These are phyloP conservation scores for Myotis daubentonii DNA, from an alignment of 2,797 vertebrate genomes.

Conservation along the genomic window DNA sequence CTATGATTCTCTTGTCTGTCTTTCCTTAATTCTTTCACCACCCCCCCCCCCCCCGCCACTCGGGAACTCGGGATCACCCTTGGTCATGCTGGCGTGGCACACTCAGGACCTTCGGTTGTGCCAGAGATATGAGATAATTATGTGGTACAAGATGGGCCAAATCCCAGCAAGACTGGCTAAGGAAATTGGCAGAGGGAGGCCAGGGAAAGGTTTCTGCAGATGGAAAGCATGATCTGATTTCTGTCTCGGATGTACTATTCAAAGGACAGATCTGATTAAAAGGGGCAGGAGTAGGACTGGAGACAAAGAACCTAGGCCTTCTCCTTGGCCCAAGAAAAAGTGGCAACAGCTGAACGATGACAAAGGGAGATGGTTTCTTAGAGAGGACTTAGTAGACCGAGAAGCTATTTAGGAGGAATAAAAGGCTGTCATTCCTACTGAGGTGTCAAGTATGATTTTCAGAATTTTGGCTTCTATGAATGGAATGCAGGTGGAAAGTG, in stretches of 20 bases:
- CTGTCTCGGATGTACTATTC: neutral
- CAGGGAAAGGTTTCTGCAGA: neutral
- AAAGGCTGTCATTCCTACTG: neutral
- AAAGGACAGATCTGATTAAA: neutral
- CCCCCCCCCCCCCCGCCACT: too few relatives aligned
- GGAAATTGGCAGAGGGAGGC: neutral
- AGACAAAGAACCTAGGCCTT: neutral
- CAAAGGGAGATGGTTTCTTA: neutral
- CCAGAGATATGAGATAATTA: fast-evolving
- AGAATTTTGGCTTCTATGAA: neutral
- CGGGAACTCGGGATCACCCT: too few relatives aligned
- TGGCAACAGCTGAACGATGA: neutral
- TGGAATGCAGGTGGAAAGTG: neutral
- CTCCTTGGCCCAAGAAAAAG: neutral
- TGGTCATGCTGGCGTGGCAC: too few relatives aligned
- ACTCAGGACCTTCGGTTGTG: neutral
- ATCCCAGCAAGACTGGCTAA: neutral
- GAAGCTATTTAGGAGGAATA: neutral
- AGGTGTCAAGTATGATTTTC: neutral
- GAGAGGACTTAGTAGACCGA: neutral
- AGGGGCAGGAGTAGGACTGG: fast-evolving
- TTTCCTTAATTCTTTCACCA: too few relatives aligned
- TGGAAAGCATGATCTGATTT: neutral
- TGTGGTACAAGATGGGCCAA: neutral
- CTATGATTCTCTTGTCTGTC: too few relatives aligned